phyloP scores from a whole-genome alignment of 1,140 invertebrate genomes.

The Hetaerina americana region DNA sequence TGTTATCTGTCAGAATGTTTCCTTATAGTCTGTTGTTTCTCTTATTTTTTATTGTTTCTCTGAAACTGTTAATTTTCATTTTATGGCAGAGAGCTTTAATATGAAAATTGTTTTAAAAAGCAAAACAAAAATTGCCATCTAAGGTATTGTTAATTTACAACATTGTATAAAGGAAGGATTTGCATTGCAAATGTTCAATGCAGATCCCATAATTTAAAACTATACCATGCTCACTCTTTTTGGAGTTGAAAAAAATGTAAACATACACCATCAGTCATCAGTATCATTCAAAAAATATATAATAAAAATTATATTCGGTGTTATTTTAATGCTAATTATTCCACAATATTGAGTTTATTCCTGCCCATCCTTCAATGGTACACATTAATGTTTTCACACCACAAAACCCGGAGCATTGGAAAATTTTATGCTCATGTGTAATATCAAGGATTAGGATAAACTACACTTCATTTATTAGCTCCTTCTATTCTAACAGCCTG shows the following conservation, averaged over 20 bases:
- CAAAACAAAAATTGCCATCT: neutral
- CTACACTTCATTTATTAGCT: neutral
- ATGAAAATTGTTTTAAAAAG: neutral
- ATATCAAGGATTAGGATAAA: too few relatives aligned
- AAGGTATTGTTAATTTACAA: neutral
- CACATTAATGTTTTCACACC: neutral
- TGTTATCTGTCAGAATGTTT: too few relatives aligned
- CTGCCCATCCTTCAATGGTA: neutral
- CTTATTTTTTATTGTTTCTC: neutral
- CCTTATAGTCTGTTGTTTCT: too few relatives aligned
- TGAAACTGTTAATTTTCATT: neutral
- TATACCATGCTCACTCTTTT: neutral
- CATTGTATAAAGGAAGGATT: neutral
- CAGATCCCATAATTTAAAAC: neutral
- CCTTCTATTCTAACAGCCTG: neutral
- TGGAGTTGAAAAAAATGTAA: neutral
- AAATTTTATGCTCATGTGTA: too few relatives aligned
- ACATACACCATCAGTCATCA: neutral
- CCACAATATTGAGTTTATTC: neutral
- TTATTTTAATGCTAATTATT: neutral
- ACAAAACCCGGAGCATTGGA: neutral
- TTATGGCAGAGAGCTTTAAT: neutral
- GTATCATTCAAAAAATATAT: neutral
- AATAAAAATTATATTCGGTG: neutral
- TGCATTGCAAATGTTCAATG: neutral